Conservation (phyloP, 2,113 vertebrate genomes). For the Camelus dromedarius region DNA sequence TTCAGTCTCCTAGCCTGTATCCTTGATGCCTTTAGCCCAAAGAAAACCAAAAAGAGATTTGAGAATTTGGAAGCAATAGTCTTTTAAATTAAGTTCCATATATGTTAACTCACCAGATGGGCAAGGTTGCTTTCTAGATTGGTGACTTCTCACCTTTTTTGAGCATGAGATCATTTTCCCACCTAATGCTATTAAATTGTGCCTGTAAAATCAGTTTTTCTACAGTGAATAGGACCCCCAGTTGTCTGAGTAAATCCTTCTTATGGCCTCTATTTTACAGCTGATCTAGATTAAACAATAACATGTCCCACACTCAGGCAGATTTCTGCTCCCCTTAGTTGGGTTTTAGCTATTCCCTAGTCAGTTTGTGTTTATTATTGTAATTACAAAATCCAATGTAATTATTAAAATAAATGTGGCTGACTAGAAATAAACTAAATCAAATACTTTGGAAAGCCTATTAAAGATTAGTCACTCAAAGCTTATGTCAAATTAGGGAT, state of each 20-base stretch:
- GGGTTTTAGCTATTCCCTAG: neutral
- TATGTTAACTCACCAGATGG: neutral
- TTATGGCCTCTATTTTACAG: neutral
- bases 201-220: neutral
- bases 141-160: neutral
- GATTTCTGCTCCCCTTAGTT: neutral
- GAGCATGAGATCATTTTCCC: neutral
- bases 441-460: neutral
- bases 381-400: neutral
- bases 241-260: neutral
- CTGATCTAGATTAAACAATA: neutral
- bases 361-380: neutral
- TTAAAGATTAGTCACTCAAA: neutral
- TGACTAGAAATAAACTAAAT: neutral
- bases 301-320: neutral
- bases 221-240: neutral
- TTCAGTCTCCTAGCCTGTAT: neutral
- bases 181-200: neutral
- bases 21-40: neutral
- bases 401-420: slow-evolving; percentile 26
- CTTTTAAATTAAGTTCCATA: neutral
- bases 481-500: neutral
- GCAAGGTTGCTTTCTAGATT: neutral
- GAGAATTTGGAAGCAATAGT: neutral
- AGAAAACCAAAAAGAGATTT: neutral